Conservation (phyloP, 2,797 vertebrate species). For the Cephalopachus bancanus region DNA sequence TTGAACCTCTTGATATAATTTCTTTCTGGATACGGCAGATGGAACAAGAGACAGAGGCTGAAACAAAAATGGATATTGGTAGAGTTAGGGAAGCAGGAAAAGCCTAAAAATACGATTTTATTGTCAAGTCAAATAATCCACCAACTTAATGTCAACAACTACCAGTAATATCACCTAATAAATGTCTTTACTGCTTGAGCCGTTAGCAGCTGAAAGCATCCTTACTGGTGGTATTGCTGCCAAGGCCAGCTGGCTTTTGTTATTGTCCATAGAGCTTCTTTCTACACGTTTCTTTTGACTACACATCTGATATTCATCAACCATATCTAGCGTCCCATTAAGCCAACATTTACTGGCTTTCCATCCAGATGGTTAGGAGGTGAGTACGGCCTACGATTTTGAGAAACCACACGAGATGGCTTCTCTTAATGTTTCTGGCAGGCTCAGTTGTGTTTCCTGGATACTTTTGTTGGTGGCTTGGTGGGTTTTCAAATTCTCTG, state of each 20-base stretch:
- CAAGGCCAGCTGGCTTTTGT: conserved; percentile 63
- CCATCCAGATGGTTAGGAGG: conserved; percentile 12
- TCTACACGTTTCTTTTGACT: conserved; percentile 40
- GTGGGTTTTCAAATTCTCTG: conserved; percentile 27
- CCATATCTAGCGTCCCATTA: not conserved
- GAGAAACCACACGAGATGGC: not conserved
- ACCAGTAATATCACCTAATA: not conserved
- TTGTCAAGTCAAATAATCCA: conserved; percentile 46
- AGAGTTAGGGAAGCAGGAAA: not conserved
- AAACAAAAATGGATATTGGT: not conserved
- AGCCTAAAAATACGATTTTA: not conserved
- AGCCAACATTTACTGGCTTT: conserved; percentile 35
- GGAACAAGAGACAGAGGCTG: not conserved
- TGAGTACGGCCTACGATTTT: not conserved
- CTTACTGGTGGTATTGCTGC: conserved; percentile 3
- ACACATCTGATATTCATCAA: not conserved
- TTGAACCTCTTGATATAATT: not conserved
- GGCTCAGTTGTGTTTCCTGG: not conserved
- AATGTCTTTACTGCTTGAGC: not conserved
- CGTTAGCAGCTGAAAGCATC: conserved; percentile 22
- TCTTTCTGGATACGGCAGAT: not conserved
- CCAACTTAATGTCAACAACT: not conserved
- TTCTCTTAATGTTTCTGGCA: not conserved
- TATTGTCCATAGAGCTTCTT: conserved; percentile 1
- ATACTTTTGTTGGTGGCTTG: not conserved